Evolutionary conservation across 2,797 vertebrate species (phyloP).

Genomic region (Chaunax sp.): DNA sequence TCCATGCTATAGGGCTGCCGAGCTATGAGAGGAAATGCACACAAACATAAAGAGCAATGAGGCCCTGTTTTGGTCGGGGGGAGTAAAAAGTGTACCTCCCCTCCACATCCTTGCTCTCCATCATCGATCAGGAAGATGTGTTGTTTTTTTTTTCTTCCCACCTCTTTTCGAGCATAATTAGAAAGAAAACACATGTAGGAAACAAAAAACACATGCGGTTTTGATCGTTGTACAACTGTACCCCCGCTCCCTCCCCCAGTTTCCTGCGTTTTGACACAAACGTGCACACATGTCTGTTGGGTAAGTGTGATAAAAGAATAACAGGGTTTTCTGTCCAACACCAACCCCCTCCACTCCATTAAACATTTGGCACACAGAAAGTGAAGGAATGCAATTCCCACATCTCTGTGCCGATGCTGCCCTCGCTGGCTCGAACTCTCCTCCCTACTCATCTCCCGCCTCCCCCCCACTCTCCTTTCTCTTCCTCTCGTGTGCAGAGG

Average conservation of each 20-base stretch:
- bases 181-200: constrained; percentile 75
- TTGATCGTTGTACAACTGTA: constrained; percentile 54
- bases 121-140: constrained; percentile 41
- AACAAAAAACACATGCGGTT: constrained; percentile 74
- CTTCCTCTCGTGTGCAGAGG: constrained; percentile 22
- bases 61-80: constrained; percentile 36
- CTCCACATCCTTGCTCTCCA: constrained; percentile 22
- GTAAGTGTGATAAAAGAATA: constrained; percentile 59
- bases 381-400: constrained; percentile 45
- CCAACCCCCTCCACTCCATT: constrained; percentile 9
- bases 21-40: constrained; percentile 73
- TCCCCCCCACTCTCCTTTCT: constrained; percentile 1
- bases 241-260: constrained; percentile 36
- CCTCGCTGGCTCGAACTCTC: constrained; percentile 33
- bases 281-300: constrained; percentile 53
- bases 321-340: constrained; percentile 39
- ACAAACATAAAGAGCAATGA: constrained; percentile 67
- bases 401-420: constrained; percentile 44
- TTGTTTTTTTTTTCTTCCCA: neutral
- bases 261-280: constrained; percentile 64
- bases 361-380: constrained; percentile 54
- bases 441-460: constrained; percentile 17
- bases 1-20: constrained; percentile 37
- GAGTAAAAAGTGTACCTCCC: constrained; percentile 8
- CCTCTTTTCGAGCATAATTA: constrained; percentile 55